These are phyloP conservation scores for Drosophila cardini DNA, from an alignment of 1,140 invertebrate genomes.

Conservation along the genomic window DNA sequence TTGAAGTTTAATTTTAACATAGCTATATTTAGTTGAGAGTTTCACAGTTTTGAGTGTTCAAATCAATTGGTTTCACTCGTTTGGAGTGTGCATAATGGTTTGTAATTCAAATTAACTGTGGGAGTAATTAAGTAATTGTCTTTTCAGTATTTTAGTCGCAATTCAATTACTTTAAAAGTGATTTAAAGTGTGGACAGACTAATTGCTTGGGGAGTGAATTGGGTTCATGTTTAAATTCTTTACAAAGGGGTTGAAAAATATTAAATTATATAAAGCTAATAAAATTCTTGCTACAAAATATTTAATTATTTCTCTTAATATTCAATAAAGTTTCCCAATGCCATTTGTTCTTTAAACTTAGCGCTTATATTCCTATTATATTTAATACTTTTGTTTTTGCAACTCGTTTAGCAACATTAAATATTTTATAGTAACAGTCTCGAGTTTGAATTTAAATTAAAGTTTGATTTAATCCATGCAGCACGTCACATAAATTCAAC, in stretches of 20 bases:
- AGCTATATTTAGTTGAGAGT: neutral
- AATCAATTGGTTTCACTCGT: conserved; percentile 14
- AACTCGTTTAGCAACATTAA: neutral
- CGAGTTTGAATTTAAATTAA: conserved; percentile 12
- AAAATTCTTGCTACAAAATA: too few relatives aligned
- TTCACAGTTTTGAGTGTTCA: conserved; percentile 4
- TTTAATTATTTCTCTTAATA: too few relatives aligned
- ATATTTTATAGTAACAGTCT: conserved; percentile 19
- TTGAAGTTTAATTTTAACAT: neutral
- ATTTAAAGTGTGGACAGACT: neutral
- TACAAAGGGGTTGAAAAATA: neutral
- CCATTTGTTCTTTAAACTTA: neutral
- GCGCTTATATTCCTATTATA: neutral
- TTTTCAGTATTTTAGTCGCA: conserved; percentile 4
- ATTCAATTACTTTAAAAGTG: neutral
- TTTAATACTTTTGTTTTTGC: conserved; percentile 1
- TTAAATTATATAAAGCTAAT: neutral
- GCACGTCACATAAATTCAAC: conserved; percentile 64
- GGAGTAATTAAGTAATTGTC: conserved; percentile 4
- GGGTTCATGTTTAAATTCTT: neutral
- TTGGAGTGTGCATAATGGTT: conserved; percentile 3
- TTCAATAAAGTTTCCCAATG: neutral
- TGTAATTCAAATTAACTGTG: neutral
- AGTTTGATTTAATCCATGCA: conserved; percentile 67
- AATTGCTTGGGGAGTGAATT: neutral